Conservation (phyloP, 2,888 invertebrate species). For the Onchidella celtica region DNA sequence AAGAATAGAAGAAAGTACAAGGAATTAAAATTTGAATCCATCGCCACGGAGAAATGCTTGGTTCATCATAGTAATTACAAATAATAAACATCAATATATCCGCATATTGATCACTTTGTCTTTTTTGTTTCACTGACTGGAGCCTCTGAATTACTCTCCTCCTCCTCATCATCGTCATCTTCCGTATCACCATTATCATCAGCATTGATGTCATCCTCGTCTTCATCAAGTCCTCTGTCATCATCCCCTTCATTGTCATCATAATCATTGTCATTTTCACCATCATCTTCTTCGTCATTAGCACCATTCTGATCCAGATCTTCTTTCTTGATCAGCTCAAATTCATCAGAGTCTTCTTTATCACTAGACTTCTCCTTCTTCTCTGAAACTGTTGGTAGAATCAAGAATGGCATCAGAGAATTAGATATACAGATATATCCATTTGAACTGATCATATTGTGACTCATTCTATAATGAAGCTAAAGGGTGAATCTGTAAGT, state of each 20-base stretch:
- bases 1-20: too few species aligned
- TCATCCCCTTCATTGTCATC: constrained; percentile 22
- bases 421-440: too few species aligned
- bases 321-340: constrained; percentile 53
- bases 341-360: constrained; percentile 56
- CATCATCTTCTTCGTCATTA: constrained; percentile 31
- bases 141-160: background rate
- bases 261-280: constrained; percentile 21
- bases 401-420: background rate
- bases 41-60: too few species aligned
- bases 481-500: too few species aligned
- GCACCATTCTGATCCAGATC: constrained; percentile 55
- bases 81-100: too few species aligned
- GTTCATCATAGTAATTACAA: too few species aligned
- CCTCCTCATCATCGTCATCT: constrained; percentile 23
- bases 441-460: too few species aligned
- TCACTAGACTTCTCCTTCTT: constrained; percentile 54
- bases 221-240: constrained; percentile 1
- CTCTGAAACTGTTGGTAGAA: background rate
- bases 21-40: too few species aligned
- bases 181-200: constrained; percentile 20
- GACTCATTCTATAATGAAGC: too few species aligned
- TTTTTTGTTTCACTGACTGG: constrained; percentile 9
- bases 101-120: background rate
- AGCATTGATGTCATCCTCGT: constrained; percentile 24